These are phyloP conservation scores for Porites divaricata DNA, from an alignment of 92 coral and sea anemone species.

Conservation along the genomic window DNA sequence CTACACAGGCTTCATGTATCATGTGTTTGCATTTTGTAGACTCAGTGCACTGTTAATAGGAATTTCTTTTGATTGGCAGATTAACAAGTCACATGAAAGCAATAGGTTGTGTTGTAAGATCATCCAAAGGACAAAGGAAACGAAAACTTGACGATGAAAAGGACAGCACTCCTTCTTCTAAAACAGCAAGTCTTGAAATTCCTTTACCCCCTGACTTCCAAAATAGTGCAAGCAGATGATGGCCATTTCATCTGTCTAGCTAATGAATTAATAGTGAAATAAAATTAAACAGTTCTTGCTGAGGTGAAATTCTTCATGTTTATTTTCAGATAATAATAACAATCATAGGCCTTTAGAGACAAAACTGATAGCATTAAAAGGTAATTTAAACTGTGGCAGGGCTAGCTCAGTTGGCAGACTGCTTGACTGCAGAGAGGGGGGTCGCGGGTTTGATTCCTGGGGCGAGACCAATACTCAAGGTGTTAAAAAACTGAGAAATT, in stretches of 20 bases:
- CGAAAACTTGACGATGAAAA: slow-evolving; percentile 65
- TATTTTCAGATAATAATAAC: too few relatives aligned
- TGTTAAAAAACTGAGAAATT: too few relatives aligned
- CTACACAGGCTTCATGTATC: too few relatives aligned
- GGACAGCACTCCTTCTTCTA: slow-evolving; percentile 13
- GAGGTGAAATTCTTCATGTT: neutral
- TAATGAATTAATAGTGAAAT: neutral
- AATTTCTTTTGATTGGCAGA: slow-evolving; percentile 39
- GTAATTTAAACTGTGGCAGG: too few relatives aligned
- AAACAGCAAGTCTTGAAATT: slow-evolving; percentile 72
- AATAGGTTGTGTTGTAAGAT: slow-evolving; percentile 80
- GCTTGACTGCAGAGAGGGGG: too few relatives aligned
- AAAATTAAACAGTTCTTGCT: neutral
- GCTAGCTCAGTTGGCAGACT: too few relatives aligned
- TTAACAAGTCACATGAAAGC: slow-evolving; percentile 66
- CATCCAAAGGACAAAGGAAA: slow-evolving; percentile 69
- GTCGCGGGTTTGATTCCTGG: too few relatives aligned
- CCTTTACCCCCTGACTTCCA: slow-evolving; percentile 89
- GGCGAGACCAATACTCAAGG: too few relatives aligned
- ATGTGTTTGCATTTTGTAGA: neutral
- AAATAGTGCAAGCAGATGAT: neutral
- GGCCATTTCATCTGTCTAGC: neutral
- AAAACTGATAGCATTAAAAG: too few relatives aligned
- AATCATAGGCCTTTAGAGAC: too few relatives aligned
- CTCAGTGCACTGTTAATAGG: neutral